Percentiles rank a stretch among this genome's conserved stretches.
phyloP scores from a whole-genome alignment of 1,140 invertebrate species.

The Drosophila paulistorum region DNA sequence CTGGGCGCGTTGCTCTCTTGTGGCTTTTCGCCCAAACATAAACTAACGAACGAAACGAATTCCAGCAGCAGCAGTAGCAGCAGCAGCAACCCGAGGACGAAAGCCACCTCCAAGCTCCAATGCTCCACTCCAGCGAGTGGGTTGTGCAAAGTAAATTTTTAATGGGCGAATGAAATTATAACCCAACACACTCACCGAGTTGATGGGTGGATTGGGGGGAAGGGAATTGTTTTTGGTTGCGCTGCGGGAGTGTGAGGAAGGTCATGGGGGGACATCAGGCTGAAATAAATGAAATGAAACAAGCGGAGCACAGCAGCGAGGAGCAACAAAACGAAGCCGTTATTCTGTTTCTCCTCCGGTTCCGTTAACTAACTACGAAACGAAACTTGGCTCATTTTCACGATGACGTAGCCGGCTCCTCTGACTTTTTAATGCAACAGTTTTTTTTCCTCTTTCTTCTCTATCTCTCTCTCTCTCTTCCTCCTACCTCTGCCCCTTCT shows the following conservation, averaged over 20 bases:
- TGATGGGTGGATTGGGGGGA: no score
- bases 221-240: neutral
- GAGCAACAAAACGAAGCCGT: slow-evolving; percentile 63
- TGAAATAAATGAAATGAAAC: slow-evolving; percentile 81
- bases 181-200: slow-evolving; percentile 23
- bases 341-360: neutral
- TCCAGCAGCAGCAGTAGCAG: slow-evolving; percentile 5
- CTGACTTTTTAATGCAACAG: slow-evolving; percentile 75
- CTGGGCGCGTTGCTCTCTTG: slow-evolving; percentile 64
- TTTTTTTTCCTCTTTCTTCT: slow-evolving; percentile 43
- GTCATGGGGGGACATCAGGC: slow-evolving; percentile 21
- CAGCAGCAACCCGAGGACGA: slow-evolving; percentile 19
- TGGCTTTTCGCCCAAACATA: slow-evolving; percentile 73
- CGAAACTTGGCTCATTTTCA: slow-evolving; percentile 73
- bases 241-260: neutral
- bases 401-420: slow-evolving; percentile 51
- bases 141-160: slow-evolving; percentile 70
- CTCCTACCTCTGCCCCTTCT: no score
- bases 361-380: slow-evolving; percentile 68
- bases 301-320: slow-evolving; percentile 75
- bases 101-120: slow-evolving; percentile 26
- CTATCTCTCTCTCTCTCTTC: no score
- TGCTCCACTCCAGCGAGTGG: slow-evolving; percentile 39
- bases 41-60: slow-evolving; percentile 58
- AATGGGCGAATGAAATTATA: slow-evolving; percentile 79